Percentiles rank a stretch among this genome's conserved stretches.
Evolutionary conservation across 2,797 vertebrate species (phyloP).

Genomic region (Neostethus bicornis): DNA sequence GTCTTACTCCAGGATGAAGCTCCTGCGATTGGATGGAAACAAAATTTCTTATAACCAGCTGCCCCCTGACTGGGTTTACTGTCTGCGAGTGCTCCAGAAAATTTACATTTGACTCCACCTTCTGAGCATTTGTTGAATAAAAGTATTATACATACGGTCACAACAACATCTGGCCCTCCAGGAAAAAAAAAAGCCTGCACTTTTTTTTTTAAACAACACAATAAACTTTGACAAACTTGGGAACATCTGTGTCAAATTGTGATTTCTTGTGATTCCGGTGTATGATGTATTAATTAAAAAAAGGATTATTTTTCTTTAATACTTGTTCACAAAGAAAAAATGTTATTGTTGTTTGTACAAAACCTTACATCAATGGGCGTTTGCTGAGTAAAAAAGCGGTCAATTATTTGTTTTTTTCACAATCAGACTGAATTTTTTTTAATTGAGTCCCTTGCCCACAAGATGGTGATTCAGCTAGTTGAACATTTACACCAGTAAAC

Average conservation of each 20-base stretch:
- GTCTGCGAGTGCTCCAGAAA: conserved; percentile 73
- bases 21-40: conserved; percentile 82
- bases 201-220: conserved; percentile 13
- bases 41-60: conserved; percentile 72
- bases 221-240: conserved; percentile 24
- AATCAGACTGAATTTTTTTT: conserved; percentile 31
- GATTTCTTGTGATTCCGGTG: conserved; percentile 3
- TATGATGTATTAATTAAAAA: conserved; percentile 11
- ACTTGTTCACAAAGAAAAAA: too few species aligned
- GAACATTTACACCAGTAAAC: neutral
- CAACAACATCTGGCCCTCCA: neutral
- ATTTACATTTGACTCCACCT: conserved; percentile 70
- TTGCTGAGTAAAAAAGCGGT: too few species aligned
- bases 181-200: conserved; percentile 2
- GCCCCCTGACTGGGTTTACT: conserved; percentile 79
- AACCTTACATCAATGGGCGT: too few species aligned
- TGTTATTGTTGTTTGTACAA: too few species aligned
- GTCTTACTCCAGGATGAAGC: conserved; percentile 78
- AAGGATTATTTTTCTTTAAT: conserved; percentile 34
- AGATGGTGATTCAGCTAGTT: conserved; percentile 32
- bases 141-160: conserved; percentile 4
- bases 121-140: neutral
- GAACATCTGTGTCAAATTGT: conserved; percentile 11
- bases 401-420: too few species aligned
- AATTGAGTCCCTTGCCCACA: conserved; percentile 26